Evolutionary conservation across 2,888 invertebrate genomes (phyloP).

Genomic region (Agrochola lota): DNA sequence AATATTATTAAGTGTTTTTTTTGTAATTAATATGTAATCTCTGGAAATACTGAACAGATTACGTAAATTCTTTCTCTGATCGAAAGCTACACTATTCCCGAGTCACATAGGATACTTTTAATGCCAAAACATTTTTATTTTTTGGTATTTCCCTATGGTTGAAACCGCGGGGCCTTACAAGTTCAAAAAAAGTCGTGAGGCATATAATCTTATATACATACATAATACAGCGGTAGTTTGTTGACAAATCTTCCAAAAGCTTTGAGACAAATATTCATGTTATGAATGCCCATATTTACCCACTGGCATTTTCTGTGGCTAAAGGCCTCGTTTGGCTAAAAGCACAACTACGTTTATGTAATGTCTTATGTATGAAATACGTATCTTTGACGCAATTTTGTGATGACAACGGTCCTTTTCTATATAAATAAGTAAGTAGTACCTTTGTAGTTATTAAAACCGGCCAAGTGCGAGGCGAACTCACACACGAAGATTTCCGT

Average conservation of each 20-base stretch:
- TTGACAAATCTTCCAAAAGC: slow-evolving; percentile 4
- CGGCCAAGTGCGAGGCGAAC: too few relatives aligned
- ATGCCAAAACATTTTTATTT: too few relatives aligned
- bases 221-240: not conserved
- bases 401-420: not conserved
- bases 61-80: not conserved
- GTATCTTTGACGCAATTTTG: not conserved
- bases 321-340: slow-evolving; percentile 1
- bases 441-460: not conserved
- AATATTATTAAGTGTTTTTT: too few relatives aligned
- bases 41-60: not conserved
- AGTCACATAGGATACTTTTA: too few relatives aligned
- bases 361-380: too few relatives aligned
- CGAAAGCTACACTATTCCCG: not conserved
- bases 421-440: not conserved
- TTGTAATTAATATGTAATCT: too few relatives aligned
- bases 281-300: slow-evolving; percentile 25
- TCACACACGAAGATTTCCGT: too few relatives aligned
- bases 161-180: too few relatives aligned
- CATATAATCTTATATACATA: too few relatives aligned
- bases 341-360: not conserved
- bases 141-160: too few relatives aligned
- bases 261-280: slow-evolving; percentile 28
- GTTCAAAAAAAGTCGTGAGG: too few relatives aligned
- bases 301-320: not conserved